Evolutionary conservation across 1,140 invertebrate genomes (phyloP).

Genomic region (Drosophila nasuta): DNA sequence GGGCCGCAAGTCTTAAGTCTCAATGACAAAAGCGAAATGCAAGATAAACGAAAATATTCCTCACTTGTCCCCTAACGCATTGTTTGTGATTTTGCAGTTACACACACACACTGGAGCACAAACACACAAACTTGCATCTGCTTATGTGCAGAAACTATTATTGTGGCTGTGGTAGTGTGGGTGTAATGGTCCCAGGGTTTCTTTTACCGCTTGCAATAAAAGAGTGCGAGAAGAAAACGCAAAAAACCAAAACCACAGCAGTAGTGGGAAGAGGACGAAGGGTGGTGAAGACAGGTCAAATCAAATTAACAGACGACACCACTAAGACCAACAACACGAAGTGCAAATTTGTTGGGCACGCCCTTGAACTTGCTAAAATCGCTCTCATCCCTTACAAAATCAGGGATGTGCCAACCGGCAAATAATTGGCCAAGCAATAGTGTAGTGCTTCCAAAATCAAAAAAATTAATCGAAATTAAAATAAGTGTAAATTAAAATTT

Average conservation of each 20-base stretch:
- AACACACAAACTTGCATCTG: neutral
- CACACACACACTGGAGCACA: constrained; percentile 19
- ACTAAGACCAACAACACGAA: constrained; percentile 16
- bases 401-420: constrained; percentile 14
- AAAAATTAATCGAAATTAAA: neutral
- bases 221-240: constrained; percentile 20
- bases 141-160: constrained; percentile 53
- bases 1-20: constrained; percentile 46
- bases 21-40: constrained; percentile 68
- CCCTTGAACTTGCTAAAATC: constrained; percentile 68
- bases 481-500: neutral
- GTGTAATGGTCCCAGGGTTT: constrained; percentile 69
- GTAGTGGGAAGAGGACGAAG: neutral
- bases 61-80: constrained; percentile 42
- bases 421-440: neutral
- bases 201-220: constrained; percentile 29
- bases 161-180: constrained; percentile 36
- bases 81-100: constrained; percentile 74
- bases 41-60: constrained; percentile 65
- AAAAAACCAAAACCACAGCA: constrained; percentile 42
- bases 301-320: constrained; percentile 63
- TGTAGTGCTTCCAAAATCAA: neutral
- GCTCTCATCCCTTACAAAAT: constrained; percentile 7
- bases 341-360: constrained; percentile 61
- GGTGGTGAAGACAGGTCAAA: constrained; percentile 16